Percentiles rank a stretch among this genome's conserved stretches.
Conservation (phyloP, 2,888 invertebrate genomes). For the Corythucha ciliata region DNA sequence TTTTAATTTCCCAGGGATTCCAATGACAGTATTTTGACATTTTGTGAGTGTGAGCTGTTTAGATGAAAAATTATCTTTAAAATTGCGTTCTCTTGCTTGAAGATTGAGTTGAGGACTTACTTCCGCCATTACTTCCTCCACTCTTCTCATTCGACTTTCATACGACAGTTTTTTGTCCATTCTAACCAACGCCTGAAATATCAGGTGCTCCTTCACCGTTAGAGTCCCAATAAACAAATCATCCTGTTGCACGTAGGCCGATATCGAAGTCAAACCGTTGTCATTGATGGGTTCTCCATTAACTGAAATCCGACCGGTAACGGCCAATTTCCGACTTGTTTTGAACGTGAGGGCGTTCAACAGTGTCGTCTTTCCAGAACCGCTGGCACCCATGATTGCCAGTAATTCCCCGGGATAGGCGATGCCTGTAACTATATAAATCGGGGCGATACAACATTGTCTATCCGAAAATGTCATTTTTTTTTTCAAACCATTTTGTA, state of each 20-base stretch:
- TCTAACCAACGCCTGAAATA: constrained; percentile 78
- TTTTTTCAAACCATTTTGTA: too few relatives aligned
- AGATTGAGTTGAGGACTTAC: constrained; percentile 42
- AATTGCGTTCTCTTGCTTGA: neutral
- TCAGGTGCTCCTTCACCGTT: constrained; percentile 79
- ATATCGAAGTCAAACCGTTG: constrained; percentile 61
- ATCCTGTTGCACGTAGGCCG: constrained; percentile 89
- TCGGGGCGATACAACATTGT: too few relatives aligned
- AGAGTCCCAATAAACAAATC: constrained; percentile 85
- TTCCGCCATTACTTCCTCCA: constrained; percentile 79
- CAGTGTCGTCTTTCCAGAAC: constrained; percentile 90
- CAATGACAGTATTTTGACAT: constrained; percentile 85
- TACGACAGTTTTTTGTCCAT: constrained; percentile 72
- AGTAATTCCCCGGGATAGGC: constrained; percentile 78
- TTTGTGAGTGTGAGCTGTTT: constrained; percentile 69
- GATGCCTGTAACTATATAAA: constrained; percentile 64
- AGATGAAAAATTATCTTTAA: neutral
- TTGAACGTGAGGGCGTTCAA: constrained; percentile 79
- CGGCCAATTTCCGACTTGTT: constrained; percentile 55
- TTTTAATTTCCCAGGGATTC: constrained; percentile 74
- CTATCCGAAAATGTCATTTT: too few relatives aligned
- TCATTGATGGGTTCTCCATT: constrained; percentile 70
- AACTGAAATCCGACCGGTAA: constrained; percentile 51
- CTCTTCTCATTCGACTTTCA: constrained; percentile 62
- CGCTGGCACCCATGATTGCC: constrained; percentile 82